Evolutionary conservation across 2,797 vertebrate species (phyloP), one percentile per base, ranked within the genome.

Genomic region (Gymnoscopelus microlampas): DNA sequence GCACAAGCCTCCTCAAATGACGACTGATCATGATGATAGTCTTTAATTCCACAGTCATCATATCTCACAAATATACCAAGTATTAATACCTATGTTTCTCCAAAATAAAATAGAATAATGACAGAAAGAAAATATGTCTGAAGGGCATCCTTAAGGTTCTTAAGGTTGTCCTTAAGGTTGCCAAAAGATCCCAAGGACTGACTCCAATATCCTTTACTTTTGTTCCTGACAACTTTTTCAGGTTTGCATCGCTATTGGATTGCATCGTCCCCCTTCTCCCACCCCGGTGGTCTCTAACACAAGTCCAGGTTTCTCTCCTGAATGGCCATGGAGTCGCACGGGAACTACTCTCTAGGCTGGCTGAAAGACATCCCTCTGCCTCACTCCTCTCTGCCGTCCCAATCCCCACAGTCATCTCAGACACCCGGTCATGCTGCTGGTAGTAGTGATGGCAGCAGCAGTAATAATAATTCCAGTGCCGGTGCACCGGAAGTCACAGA

Each of bases 331-430:
- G 82, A 63, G 91, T 94, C 91, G 70, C 76, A 44, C 7, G 5
- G 1, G 3, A 8, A 39, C 8, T 44, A 44, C 29, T 93, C 94
- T 89, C 94, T 96, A 79, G 86, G 87, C 92, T 96, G 80, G 94
- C 93, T 82, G 95, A 94, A 53, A 90, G 48, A 49, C 15, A 48
- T 56, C 15, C 63, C 53, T 13, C 35, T 55, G 39, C 39, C 39
- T 44, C 39, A 9, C 39, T 44, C 39, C 39, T 44, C 39, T 10
- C 39, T 44, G 39, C 39, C 39, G 9, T 44, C 39, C 39, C 7
- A 44, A 44, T 70, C 82, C 47, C 66, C 81, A 35, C 74, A 79
- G 72, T 63, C 73, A 19, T 86, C 78, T 68, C 78, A 72, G 59
- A 67, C 75, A 35, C 80, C 84, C 0, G 71, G 72, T 68, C 90